Evolutionary conservation across 2,888 invertebrate genomes (phyloP).

Genomic region (Antheraea yamamai): DNA sequence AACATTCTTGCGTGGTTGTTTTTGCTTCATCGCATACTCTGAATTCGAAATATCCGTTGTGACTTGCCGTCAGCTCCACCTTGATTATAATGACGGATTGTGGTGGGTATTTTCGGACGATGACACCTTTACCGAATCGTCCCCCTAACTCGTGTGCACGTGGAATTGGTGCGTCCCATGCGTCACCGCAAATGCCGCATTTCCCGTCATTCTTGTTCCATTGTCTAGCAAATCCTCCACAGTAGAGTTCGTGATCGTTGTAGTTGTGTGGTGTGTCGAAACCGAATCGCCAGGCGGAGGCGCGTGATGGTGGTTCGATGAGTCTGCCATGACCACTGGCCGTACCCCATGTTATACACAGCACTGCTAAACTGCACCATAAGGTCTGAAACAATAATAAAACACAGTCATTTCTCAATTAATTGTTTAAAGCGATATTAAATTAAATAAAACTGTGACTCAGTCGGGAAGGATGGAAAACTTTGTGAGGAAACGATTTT

Average conservation of each 20-base stretch:
- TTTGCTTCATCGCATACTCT: conserved; percentile 88
- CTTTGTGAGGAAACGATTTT: background rate
- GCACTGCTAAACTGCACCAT: conserved; percentile 61
- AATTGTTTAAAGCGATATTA: background rate
- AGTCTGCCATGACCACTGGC: conserved; percentile 87
- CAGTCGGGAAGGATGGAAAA: too few relatives aligned
- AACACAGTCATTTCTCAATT: conserved; percentile 4
- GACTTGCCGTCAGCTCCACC: conserved; percentile 93
- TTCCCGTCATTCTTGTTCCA: conserved; percentile 91
- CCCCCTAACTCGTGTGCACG: conserved; percentile 92
- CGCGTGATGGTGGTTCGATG: conserved; percentile 93
- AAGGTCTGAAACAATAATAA: conserved; percentile 57
- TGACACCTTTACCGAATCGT: conserved; percentile 90
- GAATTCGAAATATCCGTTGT: conserved; percentile 93
- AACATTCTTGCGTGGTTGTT: conserved; percentile 87
- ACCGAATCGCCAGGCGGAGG: conserved; percentile 94
- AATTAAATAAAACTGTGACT: background rate
- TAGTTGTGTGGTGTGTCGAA: conserved; percentile 94
- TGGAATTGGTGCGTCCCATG: conserved; percentile 88
- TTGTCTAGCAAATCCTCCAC: conserved; percentile 93
- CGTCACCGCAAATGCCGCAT: conserved; percentile 93
- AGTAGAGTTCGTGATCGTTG: conserved; percentile 94
- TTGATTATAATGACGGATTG: conserved; percentile 86
- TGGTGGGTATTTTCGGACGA: conserved; percentile 89
- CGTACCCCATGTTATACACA: conserved; percentile 50